phyloP scores from a whole-genome alignment of 2,888 invertebrate species.

The Subacronicta megacephala region DNA sequence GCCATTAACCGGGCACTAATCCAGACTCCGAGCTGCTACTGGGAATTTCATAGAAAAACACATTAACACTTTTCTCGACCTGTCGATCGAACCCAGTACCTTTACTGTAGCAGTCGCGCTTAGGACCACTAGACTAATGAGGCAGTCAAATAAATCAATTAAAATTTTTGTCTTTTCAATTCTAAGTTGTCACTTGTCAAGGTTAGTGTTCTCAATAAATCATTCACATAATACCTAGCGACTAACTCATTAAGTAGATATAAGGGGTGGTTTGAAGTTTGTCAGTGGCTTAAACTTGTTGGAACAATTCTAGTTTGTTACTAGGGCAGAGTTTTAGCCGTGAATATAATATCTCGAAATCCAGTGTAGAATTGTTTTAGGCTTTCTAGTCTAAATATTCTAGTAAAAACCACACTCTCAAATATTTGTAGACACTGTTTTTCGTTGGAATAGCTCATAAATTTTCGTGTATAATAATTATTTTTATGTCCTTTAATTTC shows the following conservation, averaged over 20 bases:
- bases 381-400: not conserved
- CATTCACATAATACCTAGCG: constrained; percentile 46
- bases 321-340: constrained; percentile 28
- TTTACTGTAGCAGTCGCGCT: too few species aligned
- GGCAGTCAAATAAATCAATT: constrained; percentile 35
- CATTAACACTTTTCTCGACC: too few species aligned
- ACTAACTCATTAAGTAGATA: constrained; percentile 24
- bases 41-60: too few species aligned
- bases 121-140: too few species aligned
- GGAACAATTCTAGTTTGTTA: constrained; percentile 31
- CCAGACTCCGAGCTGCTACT: too few species aligned
- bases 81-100: too few species aligned
- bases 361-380: constrained; percentile 11
- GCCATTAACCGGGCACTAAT: too few species aligned
- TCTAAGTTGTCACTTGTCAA: constrained; percentile 15
- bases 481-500: too few species aligned
- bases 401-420: too few species aligned
- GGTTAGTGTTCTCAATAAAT: constrained; percentile 44
- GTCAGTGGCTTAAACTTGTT: constrained; percentile 17
- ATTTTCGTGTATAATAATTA: too few species aligned
- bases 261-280: constrained; percentile 38
- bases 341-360: constrained; percentile 17
- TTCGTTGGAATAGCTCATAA: too few species aligned
- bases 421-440: too few species aligned
- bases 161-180: constrained; percentile 39